These are phyloP conservation scores for Pelosia muscerda DNA, from an alignment of 2,888 invertebrate species.

Conservation along the genomic window DNA sequence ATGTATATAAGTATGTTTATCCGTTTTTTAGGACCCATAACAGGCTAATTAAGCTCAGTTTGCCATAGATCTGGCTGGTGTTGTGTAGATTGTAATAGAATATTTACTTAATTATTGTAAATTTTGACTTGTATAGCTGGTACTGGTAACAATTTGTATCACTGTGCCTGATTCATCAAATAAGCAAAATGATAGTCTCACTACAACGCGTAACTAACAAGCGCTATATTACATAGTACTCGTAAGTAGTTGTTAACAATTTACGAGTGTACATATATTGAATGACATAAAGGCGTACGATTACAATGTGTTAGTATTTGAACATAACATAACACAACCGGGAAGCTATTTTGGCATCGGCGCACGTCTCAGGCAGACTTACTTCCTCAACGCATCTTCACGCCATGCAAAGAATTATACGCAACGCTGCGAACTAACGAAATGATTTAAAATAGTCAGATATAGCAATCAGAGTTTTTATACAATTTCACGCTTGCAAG, in stretches of 20 bases:
- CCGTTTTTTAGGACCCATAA: too few species aligned
- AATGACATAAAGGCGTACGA: constrained; percentile 31
- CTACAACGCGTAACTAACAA: constrained; percentile 1
- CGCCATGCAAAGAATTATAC: constrained; percentile 26
- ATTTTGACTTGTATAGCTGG: too few species aligned
- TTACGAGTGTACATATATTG: constrained; percentile 27
- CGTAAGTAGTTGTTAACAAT: constrained; percentile 6
- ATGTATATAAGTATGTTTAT: too few species aligned
- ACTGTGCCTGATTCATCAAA: neutral
- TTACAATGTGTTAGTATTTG: constrained; percentile 44
- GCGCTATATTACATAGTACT: neutral
- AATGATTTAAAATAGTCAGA: neutral
- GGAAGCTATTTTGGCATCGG: constrained; percentile 48
- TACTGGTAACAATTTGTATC: neutral
- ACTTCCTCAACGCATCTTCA: constrained; percentile 40
- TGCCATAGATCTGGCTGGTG: too few species aligned
- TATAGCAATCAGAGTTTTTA: neutral
- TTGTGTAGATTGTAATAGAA: too few species aligned
- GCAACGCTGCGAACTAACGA: constrained; percentile 13
- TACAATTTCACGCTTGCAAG: neutral
- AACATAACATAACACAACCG: constrained; percentile 40
- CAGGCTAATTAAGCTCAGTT: too few species aligned
- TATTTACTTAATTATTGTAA: too few species aligned
- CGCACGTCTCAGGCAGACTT: constrained; percentile 33
- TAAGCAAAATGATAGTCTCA: neutral